Conservation (phyloP, 2,888 invertebrate species). For the Polydesmus complanatus region DNA sequence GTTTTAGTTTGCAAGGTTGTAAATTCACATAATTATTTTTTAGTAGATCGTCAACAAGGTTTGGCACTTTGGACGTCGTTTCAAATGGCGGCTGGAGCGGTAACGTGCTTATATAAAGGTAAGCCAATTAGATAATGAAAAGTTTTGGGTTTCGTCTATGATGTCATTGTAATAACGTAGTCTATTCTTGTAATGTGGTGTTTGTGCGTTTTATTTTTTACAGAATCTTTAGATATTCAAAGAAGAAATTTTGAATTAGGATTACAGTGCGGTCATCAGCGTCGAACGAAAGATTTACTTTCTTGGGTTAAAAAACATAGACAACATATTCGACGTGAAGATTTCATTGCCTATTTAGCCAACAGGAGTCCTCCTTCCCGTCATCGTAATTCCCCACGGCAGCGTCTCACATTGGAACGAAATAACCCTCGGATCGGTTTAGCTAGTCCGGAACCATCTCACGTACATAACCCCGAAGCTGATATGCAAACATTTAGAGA, state of each 20-base stretch:
- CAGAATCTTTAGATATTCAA: slow-evolving; percentile 58
- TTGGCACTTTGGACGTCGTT: slow-evolving; percentile 57
- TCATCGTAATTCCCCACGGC: slow-evolving; percentile 19
- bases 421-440: background rate
- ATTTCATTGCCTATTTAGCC: slow-evolving; percentile 58
- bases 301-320: slow-evolving; percentile 57
- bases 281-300: slow-evolving; percentile 56
- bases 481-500: slow-evolving; percentile 60
- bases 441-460: slow-evolving; percentile 13
- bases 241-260: slow-evolving; percentile 53
- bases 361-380: slow-evolving; percentile 45
- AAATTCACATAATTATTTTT: background rate
- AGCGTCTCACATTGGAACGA: slow-evolving; percentile 15
- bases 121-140: too few relatives aligned
- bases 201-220: too few relatives aligned
- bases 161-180: background rate
- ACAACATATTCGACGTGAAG: slow-evolving; percentile 54
- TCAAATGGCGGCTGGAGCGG: slow-evolving; percentile 63
- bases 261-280: slow-evolving; percentile 55
- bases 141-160: too few relatives aligned
- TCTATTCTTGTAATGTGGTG: too few relatives aligned
- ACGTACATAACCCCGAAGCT: slow-evolving; percentile 33
- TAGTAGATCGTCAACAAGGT: slow-evolving; percentile 49
- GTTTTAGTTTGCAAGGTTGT: background rate
- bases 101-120: slow-evolving; percentile 65